A percentile compares a stretch with the other conserved stretches of the same genome.
These are phyloP conservation scores for Cephus runcator DNA, from an alignment of 2,888 invertebrate genomes.

Conservation along the genomic window DNA sequence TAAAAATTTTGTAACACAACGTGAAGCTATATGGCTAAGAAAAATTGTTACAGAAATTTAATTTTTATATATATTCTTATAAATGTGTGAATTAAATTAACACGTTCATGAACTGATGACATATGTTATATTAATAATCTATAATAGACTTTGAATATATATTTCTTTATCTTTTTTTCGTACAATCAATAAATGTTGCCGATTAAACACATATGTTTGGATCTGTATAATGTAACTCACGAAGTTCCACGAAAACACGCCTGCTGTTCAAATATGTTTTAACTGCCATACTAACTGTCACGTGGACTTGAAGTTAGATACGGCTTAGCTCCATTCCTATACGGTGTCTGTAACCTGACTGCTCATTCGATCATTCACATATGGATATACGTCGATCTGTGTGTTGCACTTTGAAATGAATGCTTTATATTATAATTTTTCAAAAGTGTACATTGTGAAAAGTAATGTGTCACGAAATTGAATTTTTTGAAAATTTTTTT, in stretches of 20 bases:
- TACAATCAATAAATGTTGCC: not conserved
- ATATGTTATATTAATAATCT: not conserved
- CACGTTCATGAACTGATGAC: not conserved
- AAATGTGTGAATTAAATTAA: not conserved
- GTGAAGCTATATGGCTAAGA: not conserved
- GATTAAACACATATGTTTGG: not conserved
- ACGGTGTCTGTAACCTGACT: not conserved
- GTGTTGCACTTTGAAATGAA: not conserved
- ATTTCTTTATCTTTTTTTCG: not conserved
- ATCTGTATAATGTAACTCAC: not conserved
- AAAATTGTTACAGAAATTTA: not conserved
- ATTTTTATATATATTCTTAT: not conserved
- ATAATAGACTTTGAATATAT: not conserved
- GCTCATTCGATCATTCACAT: not conserved
- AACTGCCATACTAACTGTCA: not conserved
- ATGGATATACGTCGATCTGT: not conserved
- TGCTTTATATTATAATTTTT: not conserved
- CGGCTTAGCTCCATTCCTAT: not conserved
- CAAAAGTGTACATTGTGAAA: not conserved
- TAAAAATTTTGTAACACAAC: not conserved
- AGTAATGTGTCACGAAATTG: no score
- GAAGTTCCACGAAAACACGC: not conserved
- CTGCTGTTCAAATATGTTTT: not conserved
- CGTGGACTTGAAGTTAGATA: not conserved
- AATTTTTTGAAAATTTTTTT: no score